These are phyloP conservation scores for Parascotia fuliginaria DNA, from an alignment of 2,888 invertebrate species.

Conservation along the genomic window DNA sequence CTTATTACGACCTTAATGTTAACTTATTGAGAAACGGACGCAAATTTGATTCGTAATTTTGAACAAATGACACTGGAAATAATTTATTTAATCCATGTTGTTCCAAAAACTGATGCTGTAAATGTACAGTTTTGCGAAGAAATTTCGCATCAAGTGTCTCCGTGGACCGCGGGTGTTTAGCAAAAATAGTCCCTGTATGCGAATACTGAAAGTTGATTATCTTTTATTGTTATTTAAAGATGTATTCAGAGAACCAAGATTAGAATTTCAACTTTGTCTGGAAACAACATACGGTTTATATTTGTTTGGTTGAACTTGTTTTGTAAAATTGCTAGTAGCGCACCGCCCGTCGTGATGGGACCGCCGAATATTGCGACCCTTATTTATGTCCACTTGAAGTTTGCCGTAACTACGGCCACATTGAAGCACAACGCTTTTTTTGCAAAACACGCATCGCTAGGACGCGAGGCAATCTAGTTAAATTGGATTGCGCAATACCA, in stretches of 20 bases:
- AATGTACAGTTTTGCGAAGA: slow-evolving; percentile 73
- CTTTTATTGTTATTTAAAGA: slow-evolving; percentile 60
- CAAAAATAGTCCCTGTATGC: slow-evolving; percentile 60
- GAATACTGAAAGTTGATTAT: slow-evolving; percentile 59
- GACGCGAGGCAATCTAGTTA: slow-evolving; percentile 51
- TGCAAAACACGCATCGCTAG: slow-evolving; percentile 63
- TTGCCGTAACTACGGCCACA: slow-evolving; percentile 72
- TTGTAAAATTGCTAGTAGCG: slow-evolving; percentile 63
- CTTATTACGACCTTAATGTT: slow-evolving; percentile 42
- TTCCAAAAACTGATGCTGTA: slow-evolving; percentile 71
- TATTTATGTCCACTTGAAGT: slow-evolving; percentile 85
- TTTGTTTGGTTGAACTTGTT: slow-evolving; percentile 42
- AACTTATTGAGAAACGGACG: slow-evolving; percentile 55
- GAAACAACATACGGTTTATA: slow-evolving; percentile 36
- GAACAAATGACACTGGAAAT: slow-evolving; percentile 63
- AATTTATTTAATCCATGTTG: slow-evolving; percentile 77
- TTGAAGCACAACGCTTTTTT: slow-evolving; percentile 62
- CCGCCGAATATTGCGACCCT: slow-evolving; percentile 81
- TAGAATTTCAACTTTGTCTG: slow-evolving; percentile 35
- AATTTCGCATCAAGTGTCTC: slow-evolving; percentile 65
- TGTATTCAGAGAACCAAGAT: slow-evolving; percentile 29
- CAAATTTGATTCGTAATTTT: slow-evolving; percentile 64
- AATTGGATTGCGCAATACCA: slow-evolving; percentile 54
- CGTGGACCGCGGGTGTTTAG: slow-evolving; percentile 46
- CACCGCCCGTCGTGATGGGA: slow-evolving; percentile 75